These are phyloP conservation scores for Macrophya annulata DNA, from an alignment of 2,888 invertebrate species.

Conservation along the genomic window DNA sequence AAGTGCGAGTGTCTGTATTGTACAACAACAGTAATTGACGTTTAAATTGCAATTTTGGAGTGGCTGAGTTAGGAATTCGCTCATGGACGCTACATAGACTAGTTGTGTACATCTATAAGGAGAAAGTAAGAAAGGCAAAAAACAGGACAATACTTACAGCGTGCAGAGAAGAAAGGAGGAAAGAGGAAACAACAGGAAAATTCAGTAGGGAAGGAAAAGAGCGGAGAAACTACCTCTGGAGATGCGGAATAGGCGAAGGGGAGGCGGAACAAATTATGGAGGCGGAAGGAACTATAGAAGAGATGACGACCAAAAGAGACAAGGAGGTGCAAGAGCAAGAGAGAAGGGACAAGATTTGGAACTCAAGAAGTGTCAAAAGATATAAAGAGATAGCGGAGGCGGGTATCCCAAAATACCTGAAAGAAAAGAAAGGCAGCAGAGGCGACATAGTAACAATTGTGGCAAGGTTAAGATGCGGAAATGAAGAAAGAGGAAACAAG, in stretches of 20 bases:
- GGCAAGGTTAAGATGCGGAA: slow-evolving; percentile 50
- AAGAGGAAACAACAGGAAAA: no score
- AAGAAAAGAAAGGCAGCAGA: slow-evolving; percentile 24
- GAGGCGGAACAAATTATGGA: not conserved
- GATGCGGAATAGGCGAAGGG: slow-evolving; percentile 32
- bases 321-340: slow-evolving; percentile 56
- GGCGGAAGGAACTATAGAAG: slow-evolving; percentile 58
- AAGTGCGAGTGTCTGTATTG: no score
- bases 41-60: no score
- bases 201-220: no score
- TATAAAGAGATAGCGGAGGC: no score
- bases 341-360: slow-evolving; percentile 47
- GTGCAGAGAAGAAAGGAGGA: slow-evolving; percentile 20
- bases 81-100: no score
- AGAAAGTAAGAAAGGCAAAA: slow-evolving; percentile 33
- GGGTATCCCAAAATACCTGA: not conserved
- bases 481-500: slow-evolving; percentile 47
- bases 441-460: not conserved
- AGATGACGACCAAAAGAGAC: slow-evolving; percentile 57
- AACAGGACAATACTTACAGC: slow-evolving; percentile 26
- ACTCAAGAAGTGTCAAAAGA: not conserved
- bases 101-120: not conserved
- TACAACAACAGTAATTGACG: no score
- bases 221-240: slow-evolving; percentile 19
- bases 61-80: no score